Evolutionary conservation across 1,140 invertebrate genomes (phyloP), one percentile per base, ranked within the genome.

Genomic region (Uloborus diversus): DNA sequence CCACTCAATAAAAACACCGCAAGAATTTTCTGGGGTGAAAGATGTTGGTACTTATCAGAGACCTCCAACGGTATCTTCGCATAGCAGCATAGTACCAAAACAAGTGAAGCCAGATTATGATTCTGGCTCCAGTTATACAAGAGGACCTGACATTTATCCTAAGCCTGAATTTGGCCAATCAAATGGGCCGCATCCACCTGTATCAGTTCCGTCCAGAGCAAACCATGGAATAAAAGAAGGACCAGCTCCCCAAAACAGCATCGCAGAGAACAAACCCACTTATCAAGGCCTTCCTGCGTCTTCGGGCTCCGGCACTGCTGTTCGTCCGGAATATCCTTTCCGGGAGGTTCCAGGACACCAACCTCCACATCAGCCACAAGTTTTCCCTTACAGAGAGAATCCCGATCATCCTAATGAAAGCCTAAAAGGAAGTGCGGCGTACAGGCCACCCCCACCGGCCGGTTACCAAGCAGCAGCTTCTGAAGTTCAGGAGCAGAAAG

Each of bases 391-490:
- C 56, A 59, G 76, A 49, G 76, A 79, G 25, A 79, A 79, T 14
- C 76, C 76, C n/a, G 76, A 79, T 23, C 76, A 79, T 17, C 76
- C 76, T 5, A 79, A 79, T 32, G 76, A 79, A 51, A 79, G 76
- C 42, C 5, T 79, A 7, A 79, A 79, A 25, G 76, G 76, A 17
- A 79, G 64, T 61, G 53, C 35, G 17, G 76, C 76, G 5, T 79
- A 79, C 27, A 56, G 76, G 17, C 76, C 76, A 9, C 76, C 76
- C n/a, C 76, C 76, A 4, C 76, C 76, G 32, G 76, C 76, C 14
- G 65, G 65, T 23, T 79, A 69, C 35, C 76, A 79, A 37, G 64
- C 51, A 32, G 62, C 76, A 30, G 76, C 76, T 28, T 79, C 76
- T 13, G 76, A 79, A 20, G 56, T 69, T 20, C 65, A 69, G 3